Conservation (phyloP, 2,797 vertebrate species). For the Aplochiton taeniatus region DNA sequence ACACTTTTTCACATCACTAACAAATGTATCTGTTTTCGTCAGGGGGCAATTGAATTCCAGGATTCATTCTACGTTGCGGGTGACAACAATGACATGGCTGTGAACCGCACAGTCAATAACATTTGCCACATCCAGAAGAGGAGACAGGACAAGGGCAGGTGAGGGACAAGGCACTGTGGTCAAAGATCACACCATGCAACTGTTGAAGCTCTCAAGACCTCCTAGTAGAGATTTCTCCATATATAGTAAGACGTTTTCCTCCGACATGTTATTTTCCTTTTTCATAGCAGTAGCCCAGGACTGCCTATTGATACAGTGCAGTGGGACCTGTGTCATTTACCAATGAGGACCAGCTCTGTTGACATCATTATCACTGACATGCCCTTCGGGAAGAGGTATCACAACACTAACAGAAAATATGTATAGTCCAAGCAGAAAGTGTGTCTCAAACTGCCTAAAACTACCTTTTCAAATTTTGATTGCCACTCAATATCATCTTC, state of each 20-base stretch:
- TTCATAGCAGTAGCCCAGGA: slow-evolving; percentile 63
- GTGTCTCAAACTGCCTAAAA: too few species aligned
- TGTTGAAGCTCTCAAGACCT: too few species aligned
- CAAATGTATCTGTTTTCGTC: slow-evolving; percentile 4
- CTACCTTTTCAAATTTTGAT: neutral
- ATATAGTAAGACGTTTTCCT: neutral
- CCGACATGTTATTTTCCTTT: slow-evolving; percentile 2
- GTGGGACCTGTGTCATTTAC: slow-evolving; percentile 90
- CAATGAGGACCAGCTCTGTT: slow-evolving; percentile 86
- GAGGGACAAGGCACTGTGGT: slow-evolving; percentile 37
- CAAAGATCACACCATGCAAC: neutral
- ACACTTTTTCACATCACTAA: neutral
- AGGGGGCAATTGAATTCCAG: slow-evolving; percentile 92
- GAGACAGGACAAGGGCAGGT: slow-evolving; percentile 82
- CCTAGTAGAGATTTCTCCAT: too few species aligned
- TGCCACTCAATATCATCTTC: neutral
- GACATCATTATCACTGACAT: slow-evolving; percentile 93
- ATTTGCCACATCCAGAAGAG: slow-evolving; percentile 87
- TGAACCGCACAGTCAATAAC: slow-evolving; percentile 91
- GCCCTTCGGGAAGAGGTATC: slow-evolving; percentile 94
- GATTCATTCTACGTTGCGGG: slow-evolving; percentile 89
- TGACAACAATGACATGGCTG: slow-evolving; percentile 90
- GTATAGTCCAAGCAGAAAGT: too few species aligned
- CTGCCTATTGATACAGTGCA: slow-evolving; percentile 87
- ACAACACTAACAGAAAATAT: neutral